Evolutionary conservation across 1,140 invertebrate genomes (phyloP), one percentile per base, ranked within the genome.

Genomic region (Neotoxoptera formosana): DNA sequence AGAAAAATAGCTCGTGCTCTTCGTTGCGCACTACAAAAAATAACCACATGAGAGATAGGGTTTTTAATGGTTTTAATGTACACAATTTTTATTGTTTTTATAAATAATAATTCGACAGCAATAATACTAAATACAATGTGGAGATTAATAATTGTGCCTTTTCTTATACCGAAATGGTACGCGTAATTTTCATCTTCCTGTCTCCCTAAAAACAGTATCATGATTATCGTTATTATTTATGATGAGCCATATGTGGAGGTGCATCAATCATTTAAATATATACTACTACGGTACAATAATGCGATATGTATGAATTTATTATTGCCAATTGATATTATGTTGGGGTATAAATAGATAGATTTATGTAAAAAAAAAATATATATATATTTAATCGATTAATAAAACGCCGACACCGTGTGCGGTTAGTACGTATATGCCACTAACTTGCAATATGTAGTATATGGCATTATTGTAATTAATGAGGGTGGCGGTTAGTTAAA

Each of bases 391-490:
- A 90, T 90, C 53, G 51, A 90, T 60, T 60, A 60, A 90, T 90
- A 90, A 90, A 20, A 41, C n/a, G n/a, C 48, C 14, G 17, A 25
- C 83, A 51, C 30, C 30, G n/a, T 20, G n/a, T 17, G 3, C 48
- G 17, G 30, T 88, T 34, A 34, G 51, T 53, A 23, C 51, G 34
- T 56, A 60, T 30, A 41, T 14, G 34, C 23, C 34, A 53, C 17
- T 60, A 25, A 45, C 23, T 23, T 41, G 88, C 9, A 30, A 41
- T 60, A 56, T 20, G 47, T 51, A 51, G 20, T 88, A 51, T 51
- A 34, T 88, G 48, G 88, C 45, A 60, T 60, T 25, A 41, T 90
- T 60, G 36, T 90, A 90, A 90, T 60, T 60, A 90, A 90, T 90
- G 30, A 51, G 48, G 87, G 48, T 53, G 23, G 34, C 11, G 34